Evolutionary conservation across 2,113 vertebrate genomes (phyloP).

Genomic region (Scortum barcoo): DNA sequence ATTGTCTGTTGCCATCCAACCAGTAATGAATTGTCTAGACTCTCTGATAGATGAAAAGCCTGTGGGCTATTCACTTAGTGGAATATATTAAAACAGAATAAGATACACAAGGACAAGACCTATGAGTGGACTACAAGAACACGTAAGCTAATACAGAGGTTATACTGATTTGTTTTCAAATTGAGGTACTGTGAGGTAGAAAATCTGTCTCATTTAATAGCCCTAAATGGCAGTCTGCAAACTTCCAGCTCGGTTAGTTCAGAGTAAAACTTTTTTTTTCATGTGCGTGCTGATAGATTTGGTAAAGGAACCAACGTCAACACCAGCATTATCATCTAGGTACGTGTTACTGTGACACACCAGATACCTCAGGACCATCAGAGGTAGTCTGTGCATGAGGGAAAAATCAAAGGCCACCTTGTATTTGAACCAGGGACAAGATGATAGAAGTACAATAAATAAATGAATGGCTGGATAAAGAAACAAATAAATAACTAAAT

Average conservation of each 20-base stretch:
- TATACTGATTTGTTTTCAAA: constrained; percentile 6
- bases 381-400: background rate
- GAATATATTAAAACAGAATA: constrained; percentile 49
- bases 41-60: constrained; percentile 61
- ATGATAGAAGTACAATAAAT: constrained; percentile 5
- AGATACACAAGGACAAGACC: constrained; percentile 46
- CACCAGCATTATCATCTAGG: no score
- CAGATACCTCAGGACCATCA: background rate
- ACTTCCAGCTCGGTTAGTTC: background rate
- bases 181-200: background rate
- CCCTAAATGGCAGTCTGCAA: background rate
- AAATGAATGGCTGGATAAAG: constrained; percentile 13
- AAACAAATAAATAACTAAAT: constrained; percentile 33
- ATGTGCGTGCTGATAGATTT: background rate
- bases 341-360: background rate
- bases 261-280: background rate
- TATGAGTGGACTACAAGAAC: constrained; percentile 25
- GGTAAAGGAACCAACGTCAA: background rate
- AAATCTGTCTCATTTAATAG: background rate
- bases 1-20: constrained; percentile 45
- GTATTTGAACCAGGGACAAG: constrained; percentile 25
- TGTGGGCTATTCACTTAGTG: constrained; percentile 43
- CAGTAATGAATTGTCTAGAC: constrained; percentile 63
- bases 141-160: constrained; percentile 15
- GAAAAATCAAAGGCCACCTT: constrained; percentile 2